These are phyloP conservation scores for Desoria tigrina DNA, from an alignment of 2,888 invertebrate species.

Conservation along the genomic window DNA sequence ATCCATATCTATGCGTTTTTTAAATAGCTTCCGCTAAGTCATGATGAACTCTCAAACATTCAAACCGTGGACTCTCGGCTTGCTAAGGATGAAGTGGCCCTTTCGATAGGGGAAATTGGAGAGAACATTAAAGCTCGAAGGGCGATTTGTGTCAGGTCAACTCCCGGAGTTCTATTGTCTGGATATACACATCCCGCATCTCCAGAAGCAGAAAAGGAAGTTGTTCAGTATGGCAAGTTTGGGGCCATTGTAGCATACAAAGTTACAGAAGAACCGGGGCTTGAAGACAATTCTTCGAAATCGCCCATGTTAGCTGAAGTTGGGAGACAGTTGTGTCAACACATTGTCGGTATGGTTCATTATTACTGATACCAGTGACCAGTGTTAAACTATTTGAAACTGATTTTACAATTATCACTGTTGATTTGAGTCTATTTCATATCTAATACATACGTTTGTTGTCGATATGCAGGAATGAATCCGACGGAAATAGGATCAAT, in stretches of 20 bases:
- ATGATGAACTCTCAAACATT: conserved; percentile 1
- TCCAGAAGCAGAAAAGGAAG: conserved; percentile 60
- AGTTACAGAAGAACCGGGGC: conserved; percentile 9
- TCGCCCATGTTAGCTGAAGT: conserved; percentile 57
- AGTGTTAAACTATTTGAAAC: too few species aligned
- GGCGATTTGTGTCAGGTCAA: conserved; percentile 66
- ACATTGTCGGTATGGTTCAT: conserved; percentile 71
- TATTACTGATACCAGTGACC: not conserved
- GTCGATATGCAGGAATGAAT: conserved; percentile 65
- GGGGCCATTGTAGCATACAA: conserved; percentile 76
- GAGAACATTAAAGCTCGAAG: conserved; percentile 83
- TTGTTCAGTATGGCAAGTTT: conserved; percentile 68
- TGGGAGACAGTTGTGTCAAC: conserved; percentile 82
- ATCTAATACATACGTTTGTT: not conserved
- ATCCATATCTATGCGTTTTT: too few species aligned
- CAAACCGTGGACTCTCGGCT: conserved; percentile 54
- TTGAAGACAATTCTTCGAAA: conserved; percentile 56
- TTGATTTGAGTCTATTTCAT: not conserved
- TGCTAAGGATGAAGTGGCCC: conserved; percentile 76
- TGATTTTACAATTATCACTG: too few species aligned
- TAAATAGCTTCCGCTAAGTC: not conserved
- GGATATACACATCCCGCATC: conserved; percentile 81
- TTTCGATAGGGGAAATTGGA: conserved; percentile 83
- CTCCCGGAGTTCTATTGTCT: conserved; percentile 62
- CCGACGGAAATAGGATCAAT: conserved; percentile 70